Percentiles rank a stretch among this genome's conserved stretches.
These are phyloP conservation scores for Mimas tiliae DNA, from an alignment of 2,888 invertebrate genomes.

Conservation along the genomic window DNA sequence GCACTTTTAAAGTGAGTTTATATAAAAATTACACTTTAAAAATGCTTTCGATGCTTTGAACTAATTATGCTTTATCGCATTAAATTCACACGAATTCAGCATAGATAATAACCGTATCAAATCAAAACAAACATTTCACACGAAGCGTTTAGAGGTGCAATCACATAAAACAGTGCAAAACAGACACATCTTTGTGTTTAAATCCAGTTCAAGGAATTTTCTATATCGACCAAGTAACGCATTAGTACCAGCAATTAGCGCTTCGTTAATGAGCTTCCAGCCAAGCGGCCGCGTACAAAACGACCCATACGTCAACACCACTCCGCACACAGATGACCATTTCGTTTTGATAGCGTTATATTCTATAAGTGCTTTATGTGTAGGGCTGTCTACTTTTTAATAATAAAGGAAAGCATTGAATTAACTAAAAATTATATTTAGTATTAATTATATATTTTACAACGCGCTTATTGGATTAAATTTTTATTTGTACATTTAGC, in stretches of 20 bases:
- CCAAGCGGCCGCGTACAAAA: slow-evolving; percentile 62
- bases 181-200: slow-evolving; percentile 61
- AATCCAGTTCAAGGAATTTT: slow-evolving; percentile 77
- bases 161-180: slow-evolving; percentile 37
- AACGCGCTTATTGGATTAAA: too few species aligned
- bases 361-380: slow-evolving; percentile 58
- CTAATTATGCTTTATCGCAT: too few species aligned
- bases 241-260: slow-evolving; percentile 80
- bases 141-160: slow-evolving; percentile 27
- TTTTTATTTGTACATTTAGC: too few species aligned
- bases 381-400: not conserved
- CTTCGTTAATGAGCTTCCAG: slow-evolving; percentile 75
- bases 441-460: too few species aligned
- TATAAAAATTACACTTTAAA: too few species aligned
- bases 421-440: not conserved
- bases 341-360: slow-evolving; percentile 61
- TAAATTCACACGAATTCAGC: not conserved
- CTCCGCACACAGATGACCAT: slow-evolving; percentile 48
- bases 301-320: slow-evolving; percentile 38
- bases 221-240: slow-evolving; percentile 65
- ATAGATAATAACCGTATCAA: not conserved
- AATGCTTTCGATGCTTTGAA: too few species aligned
- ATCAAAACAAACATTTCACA: slow-evolving; percentile 29
- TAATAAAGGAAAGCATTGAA: not conserved
- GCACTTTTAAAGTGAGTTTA: too few species aligned